phyloP scores from a whole-genome alignment of 1,140 invertebrate genomes.

The Alviniconcha marisindica region DNA sequence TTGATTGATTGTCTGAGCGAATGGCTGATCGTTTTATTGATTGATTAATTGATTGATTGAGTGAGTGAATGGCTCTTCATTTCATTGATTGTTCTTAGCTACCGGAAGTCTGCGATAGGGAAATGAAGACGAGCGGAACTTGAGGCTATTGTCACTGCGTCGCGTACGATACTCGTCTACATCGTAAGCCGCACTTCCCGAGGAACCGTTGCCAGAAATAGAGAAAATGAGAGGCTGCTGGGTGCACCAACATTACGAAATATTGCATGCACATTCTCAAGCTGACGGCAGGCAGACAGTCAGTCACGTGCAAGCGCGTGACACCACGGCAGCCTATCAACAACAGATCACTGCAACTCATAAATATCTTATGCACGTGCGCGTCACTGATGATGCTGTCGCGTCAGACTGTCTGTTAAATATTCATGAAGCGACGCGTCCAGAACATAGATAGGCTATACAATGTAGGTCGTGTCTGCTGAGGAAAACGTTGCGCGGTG shows the following conservation, averaged over 20 bases:
- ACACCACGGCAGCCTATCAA: conserved; percentile 23
- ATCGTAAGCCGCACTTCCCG: neutral
- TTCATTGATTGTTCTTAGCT: too few species aligned
- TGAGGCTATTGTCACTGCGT: neutral
- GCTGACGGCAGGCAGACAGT: neutral
- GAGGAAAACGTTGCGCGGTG: too few species aligned
- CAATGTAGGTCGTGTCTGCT: neutral
- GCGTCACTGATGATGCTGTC: conserved; percentile 5
- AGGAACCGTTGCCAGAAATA: neutral
- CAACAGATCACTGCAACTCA: conserved; percentile 18
- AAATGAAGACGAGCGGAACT: too few species aligned
- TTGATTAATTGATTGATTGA: too few species aligned
- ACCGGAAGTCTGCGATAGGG: too few species aligned
- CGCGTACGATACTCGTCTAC: neutral
- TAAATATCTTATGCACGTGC: conserved; percentile 14
- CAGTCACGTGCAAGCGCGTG: conserved; percentile 6
- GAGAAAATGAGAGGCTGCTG: neutral
- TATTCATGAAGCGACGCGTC: neutral
- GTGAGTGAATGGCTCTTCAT: too few species aligned
- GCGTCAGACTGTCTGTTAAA: neutral
- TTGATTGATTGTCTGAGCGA: too few species aligned
- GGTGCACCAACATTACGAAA: neutral
- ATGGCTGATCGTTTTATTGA: too few species aligned
- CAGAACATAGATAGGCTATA: neutral
- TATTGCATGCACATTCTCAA: too few species aligned